phyloP scores from a whole-genome alignment of 2,797 vertebrate species.

The Rhabdomys pumilio region DNA sequence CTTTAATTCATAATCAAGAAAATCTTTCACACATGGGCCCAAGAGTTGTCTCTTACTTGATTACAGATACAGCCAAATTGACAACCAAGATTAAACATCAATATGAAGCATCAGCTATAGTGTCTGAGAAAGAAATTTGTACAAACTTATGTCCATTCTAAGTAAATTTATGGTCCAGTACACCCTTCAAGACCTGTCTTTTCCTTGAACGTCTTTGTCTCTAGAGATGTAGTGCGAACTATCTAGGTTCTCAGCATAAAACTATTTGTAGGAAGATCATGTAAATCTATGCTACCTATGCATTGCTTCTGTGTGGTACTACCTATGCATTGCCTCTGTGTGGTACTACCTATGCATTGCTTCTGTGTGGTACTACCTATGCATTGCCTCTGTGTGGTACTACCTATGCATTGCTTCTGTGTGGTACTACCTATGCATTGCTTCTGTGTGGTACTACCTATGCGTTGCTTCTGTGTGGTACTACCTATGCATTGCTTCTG shows the following conservation, averaged over 20 bases:
- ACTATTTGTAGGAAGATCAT: not conserved
- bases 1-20: not conserved
- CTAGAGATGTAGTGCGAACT: not conserved
- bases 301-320: constrained; percentile 15
- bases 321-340: not conserved
- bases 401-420: constrained; percentile 27
- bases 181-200: not conserved
- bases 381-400: too few relatives aligned
- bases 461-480: not conserved
- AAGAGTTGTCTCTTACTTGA: not conserved
- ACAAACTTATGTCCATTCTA: not conserved
- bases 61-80: not conserved
- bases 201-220: constrained; percentile 26
- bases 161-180: not conserved
- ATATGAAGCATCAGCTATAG: not conserved
- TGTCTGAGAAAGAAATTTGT: not conserved
- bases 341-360: too few relatives aligned
- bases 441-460: not conserved
- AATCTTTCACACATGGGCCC: not conserved
- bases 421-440: not conserved
- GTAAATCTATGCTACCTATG: not conserved
- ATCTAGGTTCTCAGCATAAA: not conserved
- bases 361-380: too few relatives aligned
- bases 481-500: not conserved
- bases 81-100: not conserved